These are phyloP conservation scores for Seira ritae DNA, from an alignment of 2,888 invertebrate genomes.

Conservation along the genomic window DNA sequence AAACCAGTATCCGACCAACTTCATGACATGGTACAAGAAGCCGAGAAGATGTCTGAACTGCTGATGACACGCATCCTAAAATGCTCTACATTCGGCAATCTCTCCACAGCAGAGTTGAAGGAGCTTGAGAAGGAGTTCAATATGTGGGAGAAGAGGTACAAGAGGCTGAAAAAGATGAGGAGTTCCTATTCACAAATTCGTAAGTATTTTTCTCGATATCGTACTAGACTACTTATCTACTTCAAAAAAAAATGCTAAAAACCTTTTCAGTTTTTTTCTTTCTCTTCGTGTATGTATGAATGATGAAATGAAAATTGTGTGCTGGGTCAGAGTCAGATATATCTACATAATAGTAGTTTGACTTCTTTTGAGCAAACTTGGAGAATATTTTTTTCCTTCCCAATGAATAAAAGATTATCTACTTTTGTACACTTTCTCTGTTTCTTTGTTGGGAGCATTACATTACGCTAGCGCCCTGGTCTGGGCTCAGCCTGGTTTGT, in stretches of 20 bases:
- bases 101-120: constrained; percentile 71
- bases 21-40: constrained; percentile 86
- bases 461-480: too few relatives aligned
- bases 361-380: background rate
- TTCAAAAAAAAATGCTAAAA: background rate
- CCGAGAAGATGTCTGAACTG: constrained; percentile 83
- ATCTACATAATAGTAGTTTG: background rate
- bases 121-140: constrained; percentile 89
- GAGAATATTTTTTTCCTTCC: constrained; percentile 5
- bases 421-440: background rate
- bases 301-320: background rate
- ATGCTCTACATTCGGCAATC: constrained; percentile 70
- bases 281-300: background rate
- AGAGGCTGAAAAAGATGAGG: constrained; percentile 87
- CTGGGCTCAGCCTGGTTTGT: background rate
- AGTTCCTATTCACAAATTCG: constrained; percentile 91
- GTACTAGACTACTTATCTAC: background rate
- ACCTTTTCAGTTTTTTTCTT: background rate
- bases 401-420: constrained; percentile 16
- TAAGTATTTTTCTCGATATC: constrained; percentile 76
- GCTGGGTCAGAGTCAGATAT: background rate
- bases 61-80: constrained; percentile 70
- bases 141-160: constrained; percentile 90
- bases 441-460: background rate
- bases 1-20: constrained; percentile 87